phyloP scores from a whole-genome alignment of 1,140 invertebrate species.

The Drosophila ananassae region DNA sequence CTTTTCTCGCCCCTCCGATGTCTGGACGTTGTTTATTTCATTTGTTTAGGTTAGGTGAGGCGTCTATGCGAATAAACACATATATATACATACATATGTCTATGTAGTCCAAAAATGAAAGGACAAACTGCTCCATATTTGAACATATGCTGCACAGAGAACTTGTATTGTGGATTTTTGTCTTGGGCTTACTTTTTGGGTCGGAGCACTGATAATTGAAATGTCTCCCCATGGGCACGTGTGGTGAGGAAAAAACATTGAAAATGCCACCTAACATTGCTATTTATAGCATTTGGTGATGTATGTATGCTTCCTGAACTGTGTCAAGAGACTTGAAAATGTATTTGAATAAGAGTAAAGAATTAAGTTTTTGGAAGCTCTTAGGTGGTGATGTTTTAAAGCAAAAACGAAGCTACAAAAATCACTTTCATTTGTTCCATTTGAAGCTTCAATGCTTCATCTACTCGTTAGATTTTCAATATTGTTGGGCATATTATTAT shows the following conservation, averaged over 20 bases:
- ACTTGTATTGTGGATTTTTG: slow-evolving; percentile 26
- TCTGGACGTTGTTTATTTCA: slow-evolving; percentile 53
- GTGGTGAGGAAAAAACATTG: slow-evolving; percentile 15
- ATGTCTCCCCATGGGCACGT: slow-evolving; percentile 65
- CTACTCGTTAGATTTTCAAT: background rate
- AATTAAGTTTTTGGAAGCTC: background rate
- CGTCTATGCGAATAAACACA: background rate
- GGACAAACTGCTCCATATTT: slow-evolving; percentile 60
- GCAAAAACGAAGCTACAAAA: too few species aligned
- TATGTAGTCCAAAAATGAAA: slow-evolving; percentile 42
- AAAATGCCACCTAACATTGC: slow-evolving; percentile 1
- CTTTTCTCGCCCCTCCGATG: slow-evolving; percentile 37
- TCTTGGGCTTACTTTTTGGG: slow-evolving; percentile 33
- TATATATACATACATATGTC: background rate
- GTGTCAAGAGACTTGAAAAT: background rate
- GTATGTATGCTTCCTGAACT: slow-evolving; percentile 5
- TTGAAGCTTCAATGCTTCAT: background rate
- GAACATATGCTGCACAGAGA: slow-evolving; percentile 58
- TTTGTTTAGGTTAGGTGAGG: slow-evolving; percentile 47
- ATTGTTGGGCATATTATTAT: slow-evolving; percentile 28
- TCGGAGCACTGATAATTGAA: slow-evolving; percentile 74
- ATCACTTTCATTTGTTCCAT: background rate
- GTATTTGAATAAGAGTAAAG: background rate
- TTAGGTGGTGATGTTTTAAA: background rate
- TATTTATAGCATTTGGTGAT: slow-evolving; percentile 22